Conservation (phyloP, 2,113 vertebrate species). For the Eubucco bourcierii region DNA sequence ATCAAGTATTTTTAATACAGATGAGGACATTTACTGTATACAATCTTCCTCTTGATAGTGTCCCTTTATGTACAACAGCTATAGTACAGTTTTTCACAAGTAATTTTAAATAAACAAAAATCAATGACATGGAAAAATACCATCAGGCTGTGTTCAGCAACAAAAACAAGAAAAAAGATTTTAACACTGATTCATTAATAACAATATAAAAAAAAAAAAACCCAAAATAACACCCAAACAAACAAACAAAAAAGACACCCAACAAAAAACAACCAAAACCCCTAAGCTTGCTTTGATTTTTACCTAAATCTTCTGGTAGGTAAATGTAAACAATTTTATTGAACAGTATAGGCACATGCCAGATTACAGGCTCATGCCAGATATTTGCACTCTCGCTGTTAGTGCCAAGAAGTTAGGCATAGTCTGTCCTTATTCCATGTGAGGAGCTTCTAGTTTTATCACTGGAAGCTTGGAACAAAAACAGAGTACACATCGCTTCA, state of each 20-base stretch:
- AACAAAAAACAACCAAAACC: neutral
- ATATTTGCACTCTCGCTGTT: neutral
- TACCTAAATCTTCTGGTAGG: constrained; percentile 53
- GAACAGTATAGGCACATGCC: constrained; percentile 39
- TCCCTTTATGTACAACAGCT: constrained; percentile 51
- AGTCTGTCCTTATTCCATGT: neutral
- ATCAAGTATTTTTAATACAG: constrained; percentile 9
- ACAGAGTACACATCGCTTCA: neutral
- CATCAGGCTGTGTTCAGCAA: constrained; percentile 40
- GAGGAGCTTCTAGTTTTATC: neutral
- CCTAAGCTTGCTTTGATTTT: constrained; percentile 51
- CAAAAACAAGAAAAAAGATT: constrained; percentile 6
- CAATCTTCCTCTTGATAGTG: constrained; percentile 53
- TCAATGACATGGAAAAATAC: constrained; percentile 43
- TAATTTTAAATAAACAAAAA: constrained; percentile 65
- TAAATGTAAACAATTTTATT: constrained; percentile 61
- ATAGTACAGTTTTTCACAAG: constrained; percentile 57
- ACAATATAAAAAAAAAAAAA: constrained; percentile 23
- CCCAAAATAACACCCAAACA: neutral
- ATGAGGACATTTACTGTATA: constrained; percentile 5
- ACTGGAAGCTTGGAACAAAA: neutral
- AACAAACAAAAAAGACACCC: neutral
- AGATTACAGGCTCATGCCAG: constrained; percentile 21
- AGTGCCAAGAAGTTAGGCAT: constrained; percentile 2
- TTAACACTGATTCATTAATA: constrained; percentile 59